Conservation (phyloP, 2,888 invertebrate species). For the Phoronis australis region DNA sequence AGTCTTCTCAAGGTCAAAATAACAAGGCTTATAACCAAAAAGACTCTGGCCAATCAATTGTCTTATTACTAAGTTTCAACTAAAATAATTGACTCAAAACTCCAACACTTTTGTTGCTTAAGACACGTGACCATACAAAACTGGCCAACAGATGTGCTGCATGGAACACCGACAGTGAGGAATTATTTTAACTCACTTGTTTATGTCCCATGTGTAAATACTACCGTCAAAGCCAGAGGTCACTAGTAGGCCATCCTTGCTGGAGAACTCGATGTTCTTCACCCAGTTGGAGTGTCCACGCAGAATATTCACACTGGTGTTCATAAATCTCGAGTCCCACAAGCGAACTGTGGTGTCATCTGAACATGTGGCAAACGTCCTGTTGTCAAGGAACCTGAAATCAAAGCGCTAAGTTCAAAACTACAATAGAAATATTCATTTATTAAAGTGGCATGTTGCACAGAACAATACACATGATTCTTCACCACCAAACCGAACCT, state of each 20-base stretch:
- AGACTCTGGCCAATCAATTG: too few relatives aligned
- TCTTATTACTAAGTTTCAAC: too few relatives aligned
- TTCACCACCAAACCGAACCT: too few relatives aligned
- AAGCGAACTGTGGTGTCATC: slow-evolving; percentile 88
- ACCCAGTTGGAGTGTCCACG: slow-evolving; percentile 92
- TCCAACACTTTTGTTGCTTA: too few relatives aligned
- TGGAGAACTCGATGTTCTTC: slow-evolving; percentile 90
- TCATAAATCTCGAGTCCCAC: slow-evolving; percentile 86
- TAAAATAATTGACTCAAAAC: too few relatives aligned
- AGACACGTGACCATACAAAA: too few relatives aligned
- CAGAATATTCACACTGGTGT: slow-evolving; percentile 69
- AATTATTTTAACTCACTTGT: slow-evolving; percentile 63
- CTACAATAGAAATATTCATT: background rate
- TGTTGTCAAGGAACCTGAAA: slow-evolving; percentile 75
- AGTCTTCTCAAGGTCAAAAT: too few relatives aligned
- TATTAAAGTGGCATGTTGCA: background rate
- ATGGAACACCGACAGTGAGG: too few relatives aligned
- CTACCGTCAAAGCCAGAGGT: slow-evolving; percentile 91
- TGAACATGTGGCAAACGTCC: slow-evolving; percentile 87
- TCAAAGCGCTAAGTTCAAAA: slow-evolving; percentile 14
- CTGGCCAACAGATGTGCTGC: too few relatives aligned
- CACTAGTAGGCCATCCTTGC: slow-evolving; percentile 74
- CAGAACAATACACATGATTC: background rate
- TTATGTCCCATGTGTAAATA: slow-evolving; percentile 91
- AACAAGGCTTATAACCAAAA: too few relatives aligned